Conservation (phyloP, 2,888 invertebrate genomes). For the Campopleginae sp. region DNA sequence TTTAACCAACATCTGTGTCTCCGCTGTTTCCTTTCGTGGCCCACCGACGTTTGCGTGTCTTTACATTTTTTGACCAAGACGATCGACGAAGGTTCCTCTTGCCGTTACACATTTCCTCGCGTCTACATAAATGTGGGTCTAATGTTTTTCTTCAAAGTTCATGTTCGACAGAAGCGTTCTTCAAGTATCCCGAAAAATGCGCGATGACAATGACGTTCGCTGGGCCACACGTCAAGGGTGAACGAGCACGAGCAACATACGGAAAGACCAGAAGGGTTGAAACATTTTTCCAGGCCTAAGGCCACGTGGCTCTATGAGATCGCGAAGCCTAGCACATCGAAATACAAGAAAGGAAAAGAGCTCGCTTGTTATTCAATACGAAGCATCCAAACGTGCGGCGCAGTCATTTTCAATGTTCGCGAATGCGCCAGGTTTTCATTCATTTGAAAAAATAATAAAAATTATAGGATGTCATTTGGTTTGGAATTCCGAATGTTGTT, state of each 20-base stretch:
- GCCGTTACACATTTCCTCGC: conserved; percentile 6
- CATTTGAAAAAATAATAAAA: not conserved
- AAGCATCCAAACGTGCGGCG: not conserved
- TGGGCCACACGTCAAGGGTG: conserved; percentile 77
- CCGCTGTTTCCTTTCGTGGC: conserved; percentile 78
- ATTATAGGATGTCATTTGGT: not conserved
- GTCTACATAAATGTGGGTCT: not conserved
- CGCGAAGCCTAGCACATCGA: not conserved
- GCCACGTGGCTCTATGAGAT: conserved; percentile 57
- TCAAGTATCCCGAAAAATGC: conserved; percentile 44
- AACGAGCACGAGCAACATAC: conserved; percentile 79
- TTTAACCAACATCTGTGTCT: conserved; percentile 83
- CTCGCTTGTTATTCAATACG: not conserved
- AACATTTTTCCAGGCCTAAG: conserved; percentile 24
- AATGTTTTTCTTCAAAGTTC: conserved; percentile 15
- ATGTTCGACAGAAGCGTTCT: conserved; percentile 23
- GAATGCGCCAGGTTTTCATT: not conserved
- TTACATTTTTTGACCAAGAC: conserved; percentile 7
- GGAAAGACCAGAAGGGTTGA: conserved; percentile 66
- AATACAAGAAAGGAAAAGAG: conserved; percentile 16
- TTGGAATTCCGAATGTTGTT: not conserved
- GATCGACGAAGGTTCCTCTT: conserved; percentile 3
- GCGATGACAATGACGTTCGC: conserved; percentile 33
- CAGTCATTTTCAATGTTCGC: not conserved
- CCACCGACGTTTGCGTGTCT: conserved; percentile 14